A percentile compares a stretch with the other conserved stretches of the same genome.
These are phyloP conservation scores for Leptinotarsa juncta DNA, from an alignment of 2,888 invertebrate genomes.

Conservation along the genomic window DNA sequence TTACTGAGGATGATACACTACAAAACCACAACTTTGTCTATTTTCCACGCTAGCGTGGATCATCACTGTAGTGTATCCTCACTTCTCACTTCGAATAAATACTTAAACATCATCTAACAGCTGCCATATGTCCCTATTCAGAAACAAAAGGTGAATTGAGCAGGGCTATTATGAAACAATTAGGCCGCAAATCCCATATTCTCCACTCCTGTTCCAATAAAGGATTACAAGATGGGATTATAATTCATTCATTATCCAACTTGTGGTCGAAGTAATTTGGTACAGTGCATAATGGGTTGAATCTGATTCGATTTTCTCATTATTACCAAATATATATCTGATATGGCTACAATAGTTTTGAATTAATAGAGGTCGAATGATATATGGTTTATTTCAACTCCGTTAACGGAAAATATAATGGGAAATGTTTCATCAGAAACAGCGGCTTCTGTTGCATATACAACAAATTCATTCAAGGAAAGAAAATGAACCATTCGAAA, in stretches of 20 bases:
- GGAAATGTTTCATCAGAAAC: too few species aligned
- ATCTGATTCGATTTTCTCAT: not conserved
- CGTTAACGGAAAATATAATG: not conserved
- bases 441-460: too few species aligned
- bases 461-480: too few species aligned
- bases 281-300: constrained; percentile 2
- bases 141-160: constrained; percentile 8
- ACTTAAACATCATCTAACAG: not conserved
- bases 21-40: too few species aligned
- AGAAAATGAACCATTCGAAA: too few species aligned
- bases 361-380: not conserved
- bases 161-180: constrained; percentile 25
- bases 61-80: too few species aligned
- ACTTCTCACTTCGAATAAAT: not conserved
- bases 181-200: constrained; percentile 25
- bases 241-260: constrained; percentile 27
- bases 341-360: not conserved
- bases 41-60: too few species aligned
- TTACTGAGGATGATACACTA: too few species aligned
- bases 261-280: constrained; percentile 17
- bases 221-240: constrained; percentile 27
- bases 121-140: not conserved
- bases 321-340: not conserved
- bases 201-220: constrained; percentile 11
- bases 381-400: not conserved